phyloP scores from a whole-genome alignment of 1,140 invertebrate species.

The Drosophila kohkoa region DNA sequence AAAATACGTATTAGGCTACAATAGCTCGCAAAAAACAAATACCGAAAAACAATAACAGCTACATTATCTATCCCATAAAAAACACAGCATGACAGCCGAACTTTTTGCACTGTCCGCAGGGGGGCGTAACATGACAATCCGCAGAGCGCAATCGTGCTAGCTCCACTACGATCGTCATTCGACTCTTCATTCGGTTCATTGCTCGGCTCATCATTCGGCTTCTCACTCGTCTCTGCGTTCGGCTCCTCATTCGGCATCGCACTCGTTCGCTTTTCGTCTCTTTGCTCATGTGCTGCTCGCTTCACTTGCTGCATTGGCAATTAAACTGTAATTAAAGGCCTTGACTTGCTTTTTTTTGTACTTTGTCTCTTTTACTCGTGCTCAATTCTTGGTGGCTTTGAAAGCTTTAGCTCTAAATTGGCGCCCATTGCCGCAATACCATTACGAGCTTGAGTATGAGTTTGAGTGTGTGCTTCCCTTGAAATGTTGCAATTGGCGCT shows the following conservation, averaged over 20 bases:
- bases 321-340: conserved; percentile 66
- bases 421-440: conserved; percentile 26
- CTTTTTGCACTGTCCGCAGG: conserved; percentile 27
- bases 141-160: conserved; percentile 23
- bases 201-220: neutral
- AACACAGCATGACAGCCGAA: conserved; percentile 33
- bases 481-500: conserved; percentile 56
- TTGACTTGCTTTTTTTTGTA: conserved; percentile 59
- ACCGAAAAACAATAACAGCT: conserved; percentile 3
- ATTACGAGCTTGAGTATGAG: conserved; percentile 13
- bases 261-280: neutral
- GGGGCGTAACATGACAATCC: conserved; percentile 33
- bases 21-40: neutral
- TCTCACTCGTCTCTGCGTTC: neutral
- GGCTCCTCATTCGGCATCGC: conserved; percentile 7
- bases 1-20: conserved; percentile 15
- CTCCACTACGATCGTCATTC: neutral
- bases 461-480: conserved; percentile 29
- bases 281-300: conserved; percentile 21
- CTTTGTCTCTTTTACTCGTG: conserved; percentile 3
- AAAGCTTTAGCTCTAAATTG: conserved; percentile 32
- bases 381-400: conserved; percentile 9
- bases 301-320: conserved; percentile 48
- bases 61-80: conserved; percentile 26
- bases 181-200: neutral